phyloP scores from a whole-genome alignment of 2,113 vertebrate species.

The Beaufortia kweichowensis region DNA sequence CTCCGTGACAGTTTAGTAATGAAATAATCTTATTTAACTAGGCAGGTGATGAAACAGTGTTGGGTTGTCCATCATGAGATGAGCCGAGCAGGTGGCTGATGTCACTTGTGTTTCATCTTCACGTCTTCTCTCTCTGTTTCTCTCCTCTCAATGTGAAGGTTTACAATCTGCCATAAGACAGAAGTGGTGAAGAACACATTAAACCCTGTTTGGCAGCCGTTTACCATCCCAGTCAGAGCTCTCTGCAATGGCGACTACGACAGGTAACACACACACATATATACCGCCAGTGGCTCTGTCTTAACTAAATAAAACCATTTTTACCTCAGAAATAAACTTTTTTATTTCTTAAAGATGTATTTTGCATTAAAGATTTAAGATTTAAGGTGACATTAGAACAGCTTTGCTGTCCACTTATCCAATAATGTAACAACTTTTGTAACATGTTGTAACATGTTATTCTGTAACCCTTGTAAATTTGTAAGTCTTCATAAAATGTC shows the following conservation, averaged over 20 bases:
- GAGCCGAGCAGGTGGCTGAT: constrained; percentile 7
- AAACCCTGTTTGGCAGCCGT: constrained; percentile 57
- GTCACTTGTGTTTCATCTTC: not conserved
- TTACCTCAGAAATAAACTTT: too few relatives aligned
- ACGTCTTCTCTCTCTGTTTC: constrained; percentile 11
- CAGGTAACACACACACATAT: constrained; percentile 38
- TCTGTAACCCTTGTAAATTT: too few relatives aligned
- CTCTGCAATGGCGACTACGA: constrained; percentile 58
- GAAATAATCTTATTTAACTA: not conserved
- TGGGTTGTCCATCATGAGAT: not conserved
- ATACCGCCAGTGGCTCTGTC: not conserved
- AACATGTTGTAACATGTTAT: too few relatives aligned
- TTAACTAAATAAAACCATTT: too few relatives aligned
- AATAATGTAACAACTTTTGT: too few relatives aligned
- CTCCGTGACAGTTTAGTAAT: not conserved
- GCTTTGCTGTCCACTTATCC: too few relatives aligned
- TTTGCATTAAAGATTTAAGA: too few relatives aligned
- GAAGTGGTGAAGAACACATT: constrained; percentile 62
- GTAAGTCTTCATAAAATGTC: too few relatives aligned
- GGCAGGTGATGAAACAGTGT: not conserved
- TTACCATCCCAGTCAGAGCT: constrained; percentile 54
- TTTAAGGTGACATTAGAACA: too few relatives aligned
- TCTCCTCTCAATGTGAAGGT: constrained; percentile 42
- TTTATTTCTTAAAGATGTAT: too few relatives aligned
- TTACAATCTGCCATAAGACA: constrained; percentile 74